These are phyloP conservation scores for Indri indri DNA, from an alignment of 2,113 vertebrate genomes.

Conservation along the genomic window DNA sequence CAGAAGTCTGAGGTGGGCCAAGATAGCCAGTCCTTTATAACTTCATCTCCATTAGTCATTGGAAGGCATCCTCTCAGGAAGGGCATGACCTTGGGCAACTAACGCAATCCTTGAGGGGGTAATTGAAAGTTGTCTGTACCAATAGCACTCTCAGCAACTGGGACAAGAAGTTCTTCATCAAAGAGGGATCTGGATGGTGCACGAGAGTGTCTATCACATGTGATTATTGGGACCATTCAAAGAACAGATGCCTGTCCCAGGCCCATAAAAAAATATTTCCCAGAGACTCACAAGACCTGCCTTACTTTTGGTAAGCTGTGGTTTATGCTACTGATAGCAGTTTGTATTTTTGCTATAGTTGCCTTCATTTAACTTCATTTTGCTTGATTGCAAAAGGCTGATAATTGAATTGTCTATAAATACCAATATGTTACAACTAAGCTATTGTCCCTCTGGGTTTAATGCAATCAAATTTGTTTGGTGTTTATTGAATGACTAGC, in stretches of 20 bases:
- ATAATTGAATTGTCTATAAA: background rate
- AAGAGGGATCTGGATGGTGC: background rate
- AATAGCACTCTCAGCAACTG: background rate
- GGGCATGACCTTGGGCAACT: background rate
- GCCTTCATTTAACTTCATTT: slow-evolving; percentile 8
- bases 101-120: background rate
- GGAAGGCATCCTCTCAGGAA: background rate
- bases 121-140: background rate
- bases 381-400: background rate
- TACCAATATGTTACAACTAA: background rate
- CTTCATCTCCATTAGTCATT: background rate
- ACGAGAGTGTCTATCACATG: background rate
- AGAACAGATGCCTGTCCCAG: background rate
- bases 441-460: background rate
- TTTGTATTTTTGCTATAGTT: background rate
- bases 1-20: background rate
- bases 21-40: background rate
- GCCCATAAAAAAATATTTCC: background rate
- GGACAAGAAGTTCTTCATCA: background rate
- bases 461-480: background rate
- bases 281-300: background rate
- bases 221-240: background rate
- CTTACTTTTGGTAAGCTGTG: background rate
- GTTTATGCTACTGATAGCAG: background rate
- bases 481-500: slow-evolving; percentile 3